These are phyloP conservation scores for Brachionus paranguensis DNA, from an alignment of 1,140 invertebrate genomes.

Conservation along the genomic window DNA sequence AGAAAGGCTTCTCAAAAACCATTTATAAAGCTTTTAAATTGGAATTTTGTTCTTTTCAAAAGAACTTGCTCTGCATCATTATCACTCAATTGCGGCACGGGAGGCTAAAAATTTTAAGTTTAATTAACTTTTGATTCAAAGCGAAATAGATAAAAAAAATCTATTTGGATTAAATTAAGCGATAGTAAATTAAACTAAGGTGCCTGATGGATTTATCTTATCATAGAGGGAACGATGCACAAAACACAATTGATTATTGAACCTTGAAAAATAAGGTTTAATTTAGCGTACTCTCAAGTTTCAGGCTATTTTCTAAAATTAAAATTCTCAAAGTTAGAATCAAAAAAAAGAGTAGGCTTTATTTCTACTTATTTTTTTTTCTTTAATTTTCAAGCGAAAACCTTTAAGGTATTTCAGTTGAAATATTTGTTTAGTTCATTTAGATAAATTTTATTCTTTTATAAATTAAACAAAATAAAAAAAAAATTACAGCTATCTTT, in stretches of 20 bases:
- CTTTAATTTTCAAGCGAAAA: background rate
- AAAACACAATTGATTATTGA: background rate
- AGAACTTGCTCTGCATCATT: background rate
- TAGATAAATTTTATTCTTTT: background rate
- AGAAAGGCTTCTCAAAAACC: background rate
- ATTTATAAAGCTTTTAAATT: background rate
- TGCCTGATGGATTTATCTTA: background rate
- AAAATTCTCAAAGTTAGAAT: background rate
- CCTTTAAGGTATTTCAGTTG: background rate
- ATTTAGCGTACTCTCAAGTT: background rate
- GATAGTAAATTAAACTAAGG: background rate
- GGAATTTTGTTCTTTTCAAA: background rate
- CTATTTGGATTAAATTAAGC: background rate
- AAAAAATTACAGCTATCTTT: background rate
- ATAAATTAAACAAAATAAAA: background rate
- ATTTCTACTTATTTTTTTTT: background rate
- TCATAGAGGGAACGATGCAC: background rate
- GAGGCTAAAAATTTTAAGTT: background rate
- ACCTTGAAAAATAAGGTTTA: constrained; percentile 18
- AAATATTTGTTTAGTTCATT: background rate
- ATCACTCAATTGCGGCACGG: background rate
- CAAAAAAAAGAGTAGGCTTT: background rate
- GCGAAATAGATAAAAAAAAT: background rate
- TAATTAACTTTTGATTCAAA: background rate
- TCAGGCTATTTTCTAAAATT: background rate